Conservation (phyloP, 2,888 invertebrate genomes). For the Hedychridium roseum region DNA sequence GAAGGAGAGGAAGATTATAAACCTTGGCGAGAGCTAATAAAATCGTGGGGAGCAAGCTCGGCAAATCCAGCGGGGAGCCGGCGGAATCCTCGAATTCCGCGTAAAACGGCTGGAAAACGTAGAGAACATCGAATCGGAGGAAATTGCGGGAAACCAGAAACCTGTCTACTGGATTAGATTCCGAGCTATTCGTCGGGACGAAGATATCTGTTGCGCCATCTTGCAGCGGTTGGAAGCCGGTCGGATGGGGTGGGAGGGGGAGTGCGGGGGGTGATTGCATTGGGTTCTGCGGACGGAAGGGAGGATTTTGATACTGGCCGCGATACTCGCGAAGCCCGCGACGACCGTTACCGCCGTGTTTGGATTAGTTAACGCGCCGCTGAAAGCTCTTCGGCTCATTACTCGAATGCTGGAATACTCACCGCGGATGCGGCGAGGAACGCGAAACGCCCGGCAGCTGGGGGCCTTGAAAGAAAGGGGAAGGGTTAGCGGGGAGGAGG, state of each 20-base stretch:
- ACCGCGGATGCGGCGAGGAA: conserved; percentile 17
- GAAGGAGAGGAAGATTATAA: too few species aligned
- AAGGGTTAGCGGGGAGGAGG: conserved; percentile 5
- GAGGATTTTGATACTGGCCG: conserved; percentile 36
- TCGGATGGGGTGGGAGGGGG: too few species aligned
- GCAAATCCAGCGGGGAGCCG: too few species aligned
- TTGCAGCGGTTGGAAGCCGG: too few species aligned
- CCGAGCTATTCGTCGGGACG: conserved; percentile 16
- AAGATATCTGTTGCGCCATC: conserved; percentile 38
- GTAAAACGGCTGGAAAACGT: too few species aligned
- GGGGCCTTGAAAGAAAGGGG: background rate
- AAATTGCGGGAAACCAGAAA: conserved; percentile 26
- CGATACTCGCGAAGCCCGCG: conserved; percentile 26
- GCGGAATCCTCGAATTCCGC: too few species aligned
- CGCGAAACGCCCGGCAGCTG: conserved; percentile 11
- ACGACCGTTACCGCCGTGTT: conserved; percentile 16
- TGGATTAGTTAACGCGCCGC: conserved; percentile 41
- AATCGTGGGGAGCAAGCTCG: too few species aligned
- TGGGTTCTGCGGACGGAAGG: conserved; percentile 18
- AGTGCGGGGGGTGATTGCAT: too few species aligned
- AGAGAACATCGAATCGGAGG: conserved; percentile 23
- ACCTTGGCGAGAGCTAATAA: too few species aligned
- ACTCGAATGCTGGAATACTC: conserved; percentile 38
- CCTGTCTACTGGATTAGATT: conserved; percentile 25
- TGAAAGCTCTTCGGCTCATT: conserved; percentile 41